Evolutionary conservation across 2,113 vertebrate species (phyloP).

Genomic region (Zosterops lateralis): DNA sequence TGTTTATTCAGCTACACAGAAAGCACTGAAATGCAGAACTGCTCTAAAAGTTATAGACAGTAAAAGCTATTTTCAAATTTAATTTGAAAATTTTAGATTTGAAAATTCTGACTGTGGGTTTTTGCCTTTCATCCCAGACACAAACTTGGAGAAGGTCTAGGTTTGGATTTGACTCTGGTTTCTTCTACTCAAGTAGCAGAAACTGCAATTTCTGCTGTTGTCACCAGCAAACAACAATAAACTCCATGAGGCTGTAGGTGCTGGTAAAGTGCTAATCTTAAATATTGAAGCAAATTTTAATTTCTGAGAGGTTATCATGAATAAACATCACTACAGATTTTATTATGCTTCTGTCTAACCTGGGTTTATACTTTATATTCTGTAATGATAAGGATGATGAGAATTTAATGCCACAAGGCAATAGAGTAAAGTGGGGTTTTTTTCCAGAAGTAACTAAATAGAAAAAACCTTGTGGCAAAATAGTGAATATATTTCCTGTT

Average conservation of each 20-base stretch:
- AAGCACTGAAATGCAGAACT: neutral
- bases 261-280: neutral
- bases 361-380: neutral
- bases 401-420: neutral
- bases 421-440: neutral
- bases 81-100: neutral
- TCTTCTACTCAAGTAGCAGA: too few species aligned
- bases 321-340: neutral
- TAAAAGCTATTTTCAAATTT: neutral
- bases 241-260: neutral
- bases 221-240: neutral
- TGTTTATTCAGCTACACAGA: neutral
- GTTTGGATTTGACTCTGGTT: too few species aligned
- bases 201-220: neutral
- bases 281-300: neutral
- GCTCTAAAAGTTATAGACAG: neutral
- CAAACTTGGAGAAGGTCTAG: too few species aligned
- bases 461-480: constrained; percentile 5
- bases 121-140: neutral
- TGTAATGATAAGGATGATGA: neutral
- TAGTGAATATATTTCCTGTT: constrained; percentile 13
- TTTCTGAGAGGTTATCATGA: neutral
- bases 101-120: neutral
- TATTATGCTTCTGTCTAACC: neutral
- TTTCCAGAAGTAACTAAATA: neutral